phyloP scores from a whole-genome alignment of 2,888 invertebrate species.

The Heteromurus nitidus region DNA sequence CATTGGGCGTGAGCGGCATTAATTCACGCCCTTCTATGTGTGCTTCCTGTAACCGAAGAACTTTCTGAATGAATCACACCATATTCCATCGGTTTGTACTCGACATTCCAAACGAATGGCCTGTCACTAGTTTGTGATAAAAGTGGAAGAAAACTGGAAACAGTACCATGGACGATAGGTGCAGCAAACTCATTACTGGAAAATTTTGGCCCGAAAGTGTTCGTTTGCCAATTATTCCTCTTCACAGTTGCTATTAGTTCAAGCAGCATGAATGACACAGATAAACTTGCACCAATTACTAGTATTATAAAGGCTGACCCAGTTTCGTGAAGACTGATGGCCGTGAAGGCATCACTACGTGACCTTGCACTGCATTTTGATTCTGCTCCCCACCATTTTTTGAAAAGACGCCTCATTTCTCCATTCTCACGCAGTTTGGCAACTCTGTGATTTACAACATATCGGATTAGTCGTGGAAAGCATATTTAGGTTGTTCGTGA shows the following conservation, averaged over 20 bases:
- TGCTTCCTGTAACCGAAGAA: too few relatives aligned
- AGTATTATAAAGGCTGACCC: slow-evolving; percentile 71
- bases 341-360: slow-evolving; percentile 54
- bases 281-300: slow-evolving; percentile 58
- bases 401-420: slow-evolving; percentile 69
- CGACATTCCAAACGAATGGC: slow-evolving; percentile 14
- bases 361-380: slow-evolving; percentile 56
- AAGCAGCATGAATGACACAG: slow-evolving; percentile 44
- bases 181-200: slow-evolving; percentile 22
- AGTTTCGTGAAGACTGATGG: slow-evolving; percentile 71
- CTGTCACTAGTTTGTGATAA: not conserved
- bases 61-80: not conserved
- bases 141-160: slow-evolving; percentile 4
- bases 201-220: not conserved
- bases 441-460: slow-evolving; percentile 58
- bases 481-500: slow-evolving; percentile 14
- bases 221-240: not conserved
- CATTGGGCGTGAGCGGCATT: too few relatives aligned
- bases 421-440: slow-evolving; percentile 70
- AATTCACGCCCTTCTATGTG: too few relatives aligned
- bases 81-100: slow-evolving; percentile 1
- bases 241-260: slow-evolving; percentile 48
- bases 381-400: slow-evolving; percentile 72
- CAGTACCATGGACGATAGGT: slow-evolving; percentile 35
- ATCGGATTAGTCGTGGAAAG: too few relatives aligned